phyloP scores from a whole-genome alignment of 2,888 invertebrate genomes.

The Caenorhabditis angaria region DNA sequence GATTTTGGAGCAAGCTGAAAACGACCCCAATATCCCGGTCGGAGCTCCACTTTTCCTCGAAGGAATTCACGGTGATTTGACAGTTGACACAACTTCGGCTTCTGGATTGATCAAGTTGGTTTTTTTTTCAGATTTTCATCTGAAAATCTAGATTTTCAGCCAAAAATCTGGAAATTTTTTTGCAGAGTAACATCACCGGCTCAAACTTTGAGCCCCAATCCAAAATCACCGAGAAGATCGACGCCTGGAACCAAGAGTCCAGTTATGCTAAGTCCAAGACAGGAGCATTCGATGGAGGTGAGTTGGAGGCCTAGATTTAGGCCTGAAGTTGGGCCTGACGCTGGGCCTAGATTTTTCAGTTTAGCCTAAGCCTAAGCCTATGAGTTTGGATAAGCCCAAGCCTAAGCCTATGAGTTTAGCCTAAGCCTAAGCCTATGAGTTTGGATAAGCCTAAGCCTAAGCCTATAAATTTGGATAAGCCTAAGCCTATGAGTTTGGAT shows the following conservation, averaged over 20 bases:
- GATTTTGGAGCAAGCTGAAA: conserved; percentile 56
- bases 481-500: too few relatives aligned
- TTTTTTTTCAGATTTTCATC: too few relatives aligned
- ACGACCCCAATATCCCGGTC: conserved; percentile 65
- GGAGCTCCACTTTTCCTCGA: conserved; percentile 69
- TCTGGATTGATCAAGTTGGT: conserved; percentile 34
- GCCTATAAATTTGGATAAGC: too few relatives aligned
- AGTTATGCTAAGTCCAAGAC: conserved; percentile 62
- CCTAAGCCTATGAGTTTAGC: too few relatives aligned
- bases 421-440: too few relatives aligned
- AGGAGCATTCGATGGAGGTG: conserved; percentile 70
- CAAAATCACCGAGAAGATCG: conserved; percentile 52
- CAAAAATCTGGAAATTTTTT: background rate
- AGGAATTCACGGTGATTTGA: conserved; percentile 52
- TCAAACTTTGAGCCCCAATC: conserved; percentile 34
- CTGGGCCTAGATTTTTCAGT: too few relatives aligned
- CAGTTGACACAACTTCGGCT: conserved; percentile 40
- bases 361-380: too few relatives aligned
- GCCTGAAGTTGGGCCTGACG: too few relatives aligned
- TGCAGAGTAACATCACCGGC: conserved; percentile 41
- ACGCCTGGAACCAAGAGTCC: conserved; percentile 67
- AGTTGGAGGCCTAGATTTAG: too few relatives aligned
- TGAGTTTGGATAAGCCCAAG: too few relatives aligned
- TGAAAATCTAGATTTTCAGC: background rate
- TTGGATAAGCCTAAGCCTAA: too few relatives aligned